Evolutionary conservation across 53 echinoderm and acorn worm genomes (phyloP).

Genomic region (Echinometra lucunter): DNA sequence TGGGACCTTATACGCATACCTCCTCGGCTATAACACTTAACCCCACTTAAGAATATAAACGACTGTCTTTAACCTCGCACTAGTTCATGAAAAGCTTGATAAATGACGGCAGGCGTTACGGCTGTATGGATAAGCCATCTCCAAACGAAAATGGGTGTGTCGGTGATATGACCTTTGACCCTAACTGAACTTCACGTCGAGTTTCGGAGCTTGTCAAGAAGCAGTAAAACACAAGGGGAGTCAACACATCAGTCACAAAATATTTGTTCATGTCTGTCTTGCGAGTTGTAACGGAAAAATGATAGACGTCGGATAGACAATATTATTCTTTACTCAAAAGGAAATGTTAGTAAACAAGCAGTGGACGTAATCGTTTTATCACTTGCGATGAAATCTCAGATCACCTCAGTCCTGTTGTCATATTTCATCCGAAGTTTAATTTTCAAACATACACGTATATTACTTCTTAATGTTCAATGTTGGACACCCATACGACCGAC

Average conservation of each 20-base stretch:
- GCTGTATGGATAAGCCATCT: background rate
- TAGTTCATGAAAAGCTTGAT: background rate
- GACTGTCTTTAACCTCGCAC: background rate
- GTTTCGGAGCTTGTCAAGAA: background rate
- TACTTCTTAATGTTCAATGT: no score
- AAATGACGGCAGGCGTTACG: background rate
- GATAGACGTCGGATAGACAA: background rate
- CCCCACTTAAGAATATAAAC: constrained; percentile 13
- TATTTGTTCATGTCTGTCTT: background rate
- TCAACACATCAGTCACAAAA: background rate
- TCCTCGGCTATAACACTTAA: constrained; percentile 8
- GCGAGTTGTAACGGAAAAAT: background rate
- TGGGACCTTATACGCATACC: background rate
- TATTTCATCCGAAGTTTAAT: no score
- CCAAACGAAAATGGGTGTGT: background rate
- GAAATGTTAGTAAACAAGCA: constrained; percentile 13
- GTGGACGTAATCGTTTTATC: constrained; percentile 12
- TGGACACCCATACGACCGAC: no score
- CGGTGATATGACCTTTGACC: background rate
- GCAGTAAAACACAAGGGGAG: background rate
- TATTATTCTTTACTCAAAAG: background rate
- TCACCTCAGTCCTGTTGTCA: no score
- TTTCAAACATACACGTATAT: no score
- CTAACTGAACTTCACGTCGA: background rate
- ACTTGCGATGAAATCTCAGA: no score